Evolutionary conservation across 2,113 vertebrate species (phyloP), one percentile per base, ranked within the genome.

Genomic region (Anseranas semipalmata): DNA sequence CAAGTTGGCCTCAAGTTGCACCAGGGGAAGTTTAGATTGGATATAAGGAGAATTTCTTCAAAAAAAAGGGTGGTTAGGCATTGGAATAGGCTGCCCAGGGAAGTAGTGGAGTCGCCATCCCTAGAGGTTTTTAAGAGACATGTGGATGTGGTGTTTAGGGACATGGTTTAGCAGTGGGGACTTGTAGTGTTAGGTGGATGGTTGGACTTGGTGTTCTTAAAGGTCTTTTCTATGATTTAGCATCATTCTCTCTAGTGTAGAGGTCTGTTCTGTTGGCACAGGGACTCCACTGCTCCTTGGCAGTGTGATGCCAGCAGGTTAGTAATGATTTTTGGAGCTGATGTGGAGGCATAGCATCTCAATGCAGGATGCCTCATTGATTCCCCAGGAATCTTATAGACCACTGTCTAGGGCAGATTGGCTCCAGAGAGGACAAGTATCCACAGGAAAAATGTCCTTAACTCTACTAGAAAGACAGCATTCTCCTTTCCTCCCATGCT

Each of bases 211-310:
- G 12, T 41, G 41, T 10, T 41, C 41, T 41, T 41, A 41, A 41
- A 41, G 41, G 41, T 41, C 41, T 41, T 41, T 41, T 41, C 41
- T 41, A 13, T 35, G 30, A 55, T 15, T 60, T 56, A 32, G 6
- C 30, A 41, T 19, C 21, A 37, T 27, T 66, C 9, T 35, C 20
- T 53, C 12, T 22, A 78, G 19, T 0, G 2, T 12, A 0, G 2
- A 73, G 22, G 25, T 48, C 30, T 30, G 17, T 37, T 62, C 60
- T 68, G 2, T 58, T 39, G 56, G 35, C 21, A 39, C 30, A 32
- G 16, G 15, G 16, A 55, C 5, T 62, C 46, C 39, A 48, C 33
- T 33, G n/a, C 30, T 63, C 32, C 27, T 63, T 65, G 63, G 32
- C 35, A 52, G 32, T 55, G n/a, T 1, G 4, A 43, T 16, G 35